Evolutionary conservation across 2,888 invertebrate genomes (phyloP).

Genomic region (Epirrita christyi): DNA sequence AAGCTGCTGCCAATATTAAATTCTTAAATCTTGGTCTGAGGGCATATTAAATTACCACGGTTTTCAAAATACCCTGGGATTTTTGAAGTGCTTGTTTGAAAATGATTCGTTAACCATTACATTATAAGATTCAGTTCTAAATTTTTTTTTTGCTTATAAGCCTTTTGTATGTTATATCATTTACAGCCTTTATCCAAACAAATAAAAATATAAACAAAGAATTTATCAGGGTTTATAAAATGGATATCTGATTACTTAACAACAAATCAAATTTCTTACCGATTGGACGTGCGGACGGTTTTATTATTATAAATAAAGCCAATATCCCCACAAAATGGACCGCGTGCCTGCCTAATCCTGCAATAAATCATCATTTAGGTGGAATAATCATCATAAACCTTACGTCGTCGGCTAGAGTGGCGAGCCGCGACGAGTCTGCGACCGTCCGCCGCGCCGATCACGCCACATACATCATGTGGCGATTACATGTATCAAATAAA

Average conservation of each 20-base stretch:
- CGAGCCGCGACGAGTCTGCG: conserved; percentile 45
- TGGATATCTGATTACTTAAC: conserved; percentile 33
- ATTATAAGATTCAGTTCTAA: too few relatives aligned
- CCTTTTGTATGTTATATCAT: too few relatives aligned
- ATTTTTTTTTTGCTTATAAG: too few relatives aligned
- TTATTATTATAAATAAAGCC: conserved; percentile 77
- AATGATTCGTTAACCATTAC: too few relatives aligned
- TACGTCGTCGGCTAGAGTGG: conserved; percentile 54
- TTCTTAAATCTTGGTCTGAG: conserved; percentile 64
- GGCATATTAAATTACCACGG: conserved; percentile 54
- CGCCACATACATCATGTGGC: conserved; percentile 76
- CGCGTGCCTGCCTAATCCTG: conserved; percentile 76
- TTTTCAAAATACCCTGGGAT: conserved; percentile 31
- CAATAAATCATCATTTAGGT: conserved; percentile 83
- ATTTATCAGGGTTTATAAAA: too few relatives aligned
- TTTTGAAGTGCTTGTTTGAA: conserved; percentile 17
- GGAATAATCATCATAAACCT: conserved; percentile 81
- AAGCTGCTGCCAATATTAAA: conserved; percentile 77
- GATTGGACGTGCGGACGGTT: conserved; percentile 61
- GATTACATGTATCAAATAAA: conserved; percentile 83
- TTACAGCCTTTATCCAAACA: too few relatives aligned
- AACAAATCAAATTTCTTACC: conserved; percentile 66
- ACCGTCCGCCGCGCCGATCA: conserved; percentile 38
- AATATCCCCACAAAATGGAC: conserved; percentile 75
- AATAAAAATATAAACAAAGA: too few relatives aligned